phyloP scores from a whole-genome alignment of 2,888 invertebrate species.

The Diarsia brunnea region DNA sequence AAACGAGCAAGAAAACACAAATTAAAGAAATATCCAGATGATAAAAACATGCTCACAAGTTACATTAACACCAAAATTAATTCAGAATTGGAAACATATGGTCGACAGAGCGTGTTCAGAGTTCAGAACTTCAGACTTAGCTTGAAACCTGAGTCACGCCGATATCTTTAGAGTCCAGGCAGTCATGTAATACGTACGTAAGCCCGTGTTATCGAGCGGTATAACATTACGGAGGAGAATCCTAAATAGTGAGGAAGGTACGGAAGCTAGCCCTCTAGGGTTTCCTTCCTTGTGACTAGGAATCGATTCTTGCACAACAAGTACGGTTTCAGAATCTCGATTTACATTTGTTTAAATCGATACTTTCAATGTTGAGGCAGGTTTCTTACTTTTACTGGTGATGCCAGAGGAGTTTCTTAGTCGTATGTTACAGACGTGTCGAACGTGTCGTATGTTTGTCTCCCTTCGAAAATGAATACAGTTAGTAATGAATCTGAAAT shows the following conservation, averaged over 20 bases:
- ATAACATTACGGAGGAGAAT: conserved; percentile 71
- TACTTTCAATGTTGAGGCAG: conserved; percentile 20
- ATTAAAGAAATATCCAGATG: conserved; percentile 25
- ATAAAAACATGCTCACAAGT: conserved; percentile 25
- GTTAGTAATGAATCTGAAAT: no score
- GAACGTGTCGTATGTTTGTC: no score
- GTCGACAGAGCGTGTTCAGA: conserved; percentile 47
- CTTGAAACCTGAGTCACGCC: conserved; percentile 59
- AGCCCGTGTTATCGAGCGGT: conserved; percentile 52
- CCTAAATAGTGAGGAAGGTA: conserved; percentile 69
- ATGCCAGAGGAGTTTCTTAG: neutral
- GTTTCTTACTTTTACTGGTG: conserved; percentile 13
- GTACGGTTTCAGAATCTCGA: conserved; percentile 61
- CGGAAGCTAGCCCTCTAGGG: conserved; percentile 71
- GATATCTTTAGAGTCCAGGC: conserved; percentile 56
- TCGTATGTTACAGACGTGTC: no score
- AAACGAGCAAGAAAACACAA: conserved; percentile 36
- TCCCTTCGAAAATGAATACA: no score
- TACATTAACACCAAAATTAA: conserved; percentile 39
- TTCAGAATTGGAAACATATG: conserved; percentile 56
- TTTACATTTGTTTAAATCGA: conserved; percentile 52
- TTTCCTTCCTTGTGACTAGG: conserved; percentile 76
- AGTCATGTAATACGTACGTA: conserved; percentile 51
- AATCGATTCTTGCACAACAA: conserved; percentile 66
- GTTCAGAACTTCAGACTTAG: conserved; percentile 29